Evolutionary conservation across 2,888 invertebrate species (phyloP), one percentile per base, ranked within the genome.

Genomic region (Chorisops tibialis): DNA sequence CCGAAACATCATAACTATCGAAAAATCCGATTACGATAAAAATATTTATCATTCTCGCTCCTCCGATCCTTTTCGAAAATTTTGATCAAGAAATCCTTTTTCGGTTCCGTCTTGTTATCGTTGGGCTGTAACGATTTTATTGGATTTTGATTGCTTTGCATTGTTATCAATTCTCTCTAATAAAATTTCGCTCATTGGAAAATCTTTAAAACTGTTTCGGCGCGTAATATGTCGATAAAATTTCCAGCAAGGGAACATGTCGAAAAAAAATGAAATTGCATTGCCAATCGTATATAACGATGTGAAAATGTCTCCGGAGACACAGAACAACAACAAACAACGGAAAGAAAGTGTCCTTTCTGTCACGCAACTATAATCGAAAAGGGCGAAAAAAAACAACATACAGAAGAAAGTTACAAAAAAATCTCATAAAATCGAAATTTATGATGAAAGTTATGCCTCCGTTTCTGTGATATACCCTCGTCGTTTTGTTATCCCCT

Each of bases 71-170:
- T 54, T 24, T 7, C 21, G 24, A 54, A 54, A n/a, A 22, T 54
- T 54, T 11, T 30, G 43, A 43, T 56, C 43, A 30, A n/a, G 21
- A 54, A 54, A 56, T 56, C 56, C 56, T 56, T 56, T 56, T 41
- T 43, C 45, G 56, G 24, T 18, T 56, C 21, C 56, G n/a, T n/a
- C n/a, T 56, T 56, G 43, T 35, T 56, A 56, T 56, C 56, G 30
- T 56, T 43, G 22, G 45, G 52, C 48, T 60, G 52, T 45, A 52
- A 48, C 47, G 50, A 43, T 54, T 63, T 63, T 63, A 63, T 63
- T 60, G 54, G 35, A 39, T 63, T 63, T 63, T 63, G 63, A 63
- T 63, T 63, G 54, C 48, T 22, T 59, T 6, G 37, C 37, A 59
- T 63, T 63, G 63, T 63, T 2, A 30, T 30, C 30, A 30, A 7